phyloP scores from a whole-genome alignment of 2,888 invertebrate genomes.

The Clostera curtula region DNA sequence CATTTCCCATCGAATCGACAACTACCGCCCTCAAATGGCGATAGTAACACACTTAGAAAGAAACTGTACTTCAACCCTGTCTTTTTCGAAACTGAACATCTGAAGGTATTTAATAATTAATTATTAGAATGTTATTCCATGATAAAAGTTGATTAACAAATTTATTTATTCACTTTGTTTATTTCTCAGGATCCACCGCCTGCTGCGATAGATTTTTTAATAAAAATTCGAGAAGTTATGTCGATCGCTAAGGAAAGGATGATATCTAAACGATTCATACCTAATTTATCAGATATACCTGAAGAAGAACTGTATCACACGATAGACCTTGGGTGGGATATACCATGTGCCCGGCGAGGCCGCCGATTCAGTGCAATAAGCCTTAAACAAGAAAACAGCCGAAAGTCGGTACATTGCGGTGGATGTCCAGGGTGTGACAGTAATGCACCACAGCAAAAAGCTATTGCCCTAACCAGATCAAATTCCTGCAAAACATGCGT shows the following conservation, averaged over 20 bases:
- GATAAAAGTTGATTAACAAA: not conserved
- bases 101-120: slow-evolving; percentile 75
- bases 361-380: slow-evolving; percentile 74
- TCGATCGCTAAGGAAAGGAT: slow-evolving; percentile 91
- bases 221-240: slow-evolving; percentile 92
- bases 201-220: slow-evolving; percentile 90
- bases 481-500: slow-evolving; percentile 75
- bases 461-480: slow-evolving; percentile 48
- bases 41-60: slow-evolving; percentile 68
- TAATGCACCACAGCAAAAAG: slow-evolving; percentile 39
- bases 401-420: slow-evolving; percentile 72
- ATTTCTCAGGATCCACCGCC: slow-evolving; percentile 92
- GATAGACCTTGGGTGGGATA: slow-evolving; percentile 66
- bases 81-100: slow-evolving; percentile 89
- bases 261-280: slow-evolving; percentile 85
- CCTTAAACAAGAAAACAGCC: slow-evolving; percentile 77
- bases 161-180: not conserved
- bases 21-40: slow-evolving; percentile 50
- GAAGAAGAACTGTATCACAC: slow-evolving; percentile 80
- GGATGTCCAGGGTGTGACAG: slow-evolving; percentile 81
- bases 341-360: slow-evolving; percentile 66
- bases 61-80: slow-evolving; percentile 93
- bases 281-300: slow-evolving; percentile 84
- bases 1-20: slow-evolving; percentile 30
- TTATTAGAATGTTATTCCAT: not conserved